Evolutionary conservation across 1,140 invertebrate genomes (phyloP).

Genomic region (Nebria ingens): DNA sequence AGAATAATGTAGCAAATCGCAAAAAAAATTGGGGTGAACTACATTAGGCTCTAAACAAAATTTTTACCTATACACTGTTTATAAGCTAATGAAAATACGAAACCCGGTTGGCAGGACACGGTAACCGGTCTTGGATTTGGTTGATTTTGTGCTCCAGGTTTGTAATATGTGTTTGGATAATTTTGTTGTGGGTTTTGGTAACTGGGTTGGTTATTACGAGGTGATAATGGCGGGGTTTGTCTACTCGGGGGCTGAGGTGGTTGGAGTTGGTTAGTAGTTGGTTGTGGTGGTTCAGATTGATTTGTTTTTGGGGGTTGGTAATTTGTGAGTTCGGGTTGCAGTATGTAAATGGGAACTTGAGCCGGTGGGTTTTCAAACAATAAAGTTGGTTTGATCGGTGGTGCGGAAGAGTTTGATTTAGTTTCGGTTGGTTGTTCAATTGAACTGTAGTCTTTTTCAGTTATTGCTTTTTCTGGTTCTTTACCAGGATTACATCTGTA

Average conservation of each 20-base stretch:
- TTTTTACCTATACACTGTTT: too few species aligned
- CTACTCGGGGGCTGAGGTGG: not conserved
- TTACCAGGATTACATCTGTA: conserved; percentile 51
- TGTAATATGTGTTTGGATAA: too few species aligned
- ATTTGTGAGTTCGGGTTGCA: not conserved
- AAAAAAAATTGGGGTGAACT: too few species aligned
- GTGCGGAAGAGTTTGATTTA: too few species aligned
- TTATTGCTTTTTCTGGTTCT: conserved; percentile 33
- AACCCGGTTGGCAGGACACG: too few species aligned
- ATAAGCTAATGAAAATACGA: too few species aligned
- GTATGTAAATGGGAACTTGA: too few species aligned
- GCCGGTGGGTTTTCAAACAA: too few species aligned
- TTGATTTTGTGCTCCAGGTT: not conserved
- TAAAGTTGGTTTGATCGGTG: too few species aligned
- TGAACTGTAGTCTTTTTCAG: conserved; percentile 32
- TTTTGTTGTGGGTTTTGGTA: too few species aligned
- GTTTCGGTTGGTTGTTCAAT: conserved; percentile 17
- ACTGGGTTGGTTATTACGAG: not conserved
- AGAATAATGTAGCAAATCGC: too few species aligned
- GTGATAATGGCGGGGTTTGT: not conserved
- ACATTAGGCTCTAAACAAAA: too few species aligned
- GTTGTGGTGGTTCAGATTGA: conserved; percentile 11
- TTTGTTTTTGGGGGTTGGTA: conserved; percentile 9
- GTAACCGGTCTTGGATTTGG: conserved; percentile 1
- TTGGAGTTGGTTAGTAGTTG: not conserved